These are phyloP conservation scores for Crotalus helleri DNA, from an alignment of 2,113 vertebrate genomes.

Conservation along the genomic window DNA sequence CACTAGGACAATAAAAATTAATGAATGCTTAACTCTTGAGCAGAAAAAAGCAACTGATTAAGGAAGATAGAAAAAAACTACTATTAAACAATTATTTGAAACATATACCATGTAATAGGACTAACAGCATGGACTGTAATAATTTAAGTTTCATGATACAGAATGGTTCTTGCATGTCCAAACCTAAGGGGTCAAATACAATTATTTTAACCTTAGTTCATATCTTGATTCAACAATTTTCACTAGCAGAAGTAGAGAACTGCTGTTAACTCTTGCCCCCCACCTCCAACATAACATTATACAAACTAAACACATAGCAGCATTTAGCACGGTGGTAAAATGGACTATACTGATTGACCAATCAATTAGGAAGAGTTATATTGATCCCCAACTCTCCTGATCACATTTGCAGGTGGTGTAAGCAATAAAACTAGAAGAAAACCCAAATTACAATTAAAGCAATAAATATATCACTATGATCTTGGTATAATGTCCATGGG, in stretches of 20 bases:
- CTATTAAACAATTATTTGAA: not conserved
- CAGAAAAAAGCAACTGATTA: not conserved
- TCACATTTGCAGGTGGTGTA: not conserved
- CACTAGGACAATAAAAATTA: slow-evolving; percentile 5
- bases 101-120: not conserved
- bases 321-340: not conserved
- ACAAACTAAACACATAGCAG: not conserved
- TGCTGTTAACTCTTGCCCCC: not conserved
- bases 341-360: not conserved
- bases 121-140: not conserved
- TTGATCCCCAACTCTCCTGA: not conserved
- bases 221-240: not conserved
- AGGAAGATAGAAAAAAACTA: not conserved
- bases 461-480: not conserved
- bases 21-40: not conserved
- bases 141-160: not conserved
- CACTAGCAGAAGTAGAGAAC: not conserved
- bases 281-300: too few relatives aligned
- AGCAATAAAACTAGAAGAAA: not conserved
- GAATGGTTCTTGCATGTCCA: not conserved
- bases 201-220: not conserved
- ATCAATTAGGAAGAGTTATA: not conserved
- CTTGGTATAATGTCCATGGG: not conserved
- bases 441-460: not conserved
- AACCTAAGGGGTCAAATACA: not conserved